Base-by-base conservation (phyloP, 2,797 vertebrate species). In the Cryptoblepharus egeriae region DNA sequence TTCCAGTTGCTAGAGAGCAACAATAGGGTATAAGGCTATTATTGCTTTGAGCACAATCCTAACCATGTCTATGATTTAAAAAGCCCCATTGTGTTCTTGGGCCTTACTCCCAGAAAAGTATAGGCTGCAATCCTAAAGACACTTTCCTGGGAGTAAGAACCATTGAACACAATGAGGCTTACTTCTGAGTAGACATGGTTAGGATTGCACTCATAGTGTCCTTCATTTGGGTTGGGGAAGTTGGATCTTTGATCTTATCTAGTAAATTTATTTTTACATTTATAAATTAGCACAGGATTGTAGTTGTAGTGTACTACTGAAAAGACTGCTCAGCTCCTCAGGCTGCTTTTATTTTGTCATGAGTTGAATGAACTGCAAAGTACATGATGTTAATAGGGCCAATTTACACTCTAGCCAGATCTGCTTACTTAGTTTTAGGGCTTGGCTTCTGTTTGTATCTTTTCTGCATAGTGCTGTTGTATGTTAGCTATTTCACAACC, bases 401-500 rank as follows among this genome's bases (percentile, higher is more conserved):
- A 61, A 28, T 69, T 87, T 72, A 28, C 37, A 24, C 11, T 77
- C 3, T 1, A 61, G 79, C 22, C 7, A 22, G 22, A 64, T 22
- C 8, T 82, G 65, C 8, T 18, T 15, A 67, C 12, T 73, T 13
- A 30, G n/a, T 15, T 2, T n/a, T 35, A 42, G 20, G 16, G 24
- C 39, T 72, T 28, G 16, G 22, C 69, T 37, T 63, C 35, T 39
- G 42, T 60, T 28, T 30, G 11, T 52, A 5, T 5, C 39, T 6
- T 24, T 72, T 80, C 71, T 39, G n/a, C 18, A 9, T 6, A 9
- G 26, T 24, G 16, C 3, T 58, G 28, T 10, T 49, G 58, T 45
- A 0, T 26, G 18, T 16, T n/a, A 26, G 57, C 8, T 3, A 4
- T 45, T 24, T 42, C 30, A 0, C 0, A 3, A 61, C 5, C 65